Evolutionary conservation across 2,797 vertebrate species (phyloP).

Genomic region (Schizopygopsis pylzovi): DNA sequence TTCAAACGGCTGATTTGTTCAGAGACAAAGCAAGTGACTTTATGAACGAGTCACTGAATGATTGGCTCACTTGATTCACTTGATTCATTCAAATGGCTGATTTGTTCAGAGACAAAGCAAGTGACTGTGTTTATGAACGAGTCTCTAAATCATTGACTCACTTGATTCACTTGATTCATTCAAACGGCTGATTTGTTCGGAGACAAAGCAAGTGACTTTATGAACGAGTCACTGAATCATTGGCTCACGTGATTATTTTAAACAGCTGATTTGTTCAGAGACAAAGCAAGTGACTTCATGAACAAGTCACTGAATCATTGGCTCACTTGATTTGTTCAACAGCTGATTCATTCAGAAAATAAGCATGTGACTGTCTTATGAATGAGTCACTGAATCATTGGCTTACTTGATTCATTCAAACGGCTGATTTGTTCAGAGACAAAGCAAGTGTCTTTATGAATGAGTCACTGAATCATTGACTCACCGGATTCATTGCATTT

Average conservation of each 20-base stretch:
- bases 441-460: not conserved
- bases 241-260: no score
- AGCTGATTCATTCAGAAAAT: rapidly evolving
- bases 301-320: not conserved
- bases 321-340: not conserved
- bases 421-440: rapidly evolving
- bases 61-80: no score
- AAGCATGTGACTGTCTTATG: not conserved
- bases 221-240: no score
- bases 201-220: no score
- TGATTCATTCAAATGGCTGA: no score
- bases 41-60: no score
- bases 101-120: no score
- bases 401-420: not conserved
- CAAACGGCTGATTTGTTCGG: not conserved
- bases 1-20: no score
- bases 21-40: no score
- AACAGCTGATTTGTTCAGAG: not conserved
- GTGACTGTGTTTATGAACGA: not conserved
- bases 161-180: not conserved
- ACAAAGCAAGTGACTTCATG: not conserved
- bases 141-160: not conserved
- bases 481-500: not conserved
- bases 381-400: not conserved
- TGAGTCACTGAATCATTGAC: not conserved